A percentile compares a stretch with the other conserved stretches of the same genome.
Conservation (phyloP, 2,888 invertebrate genomes). For the Ormyrus pomaceus region DNA sequence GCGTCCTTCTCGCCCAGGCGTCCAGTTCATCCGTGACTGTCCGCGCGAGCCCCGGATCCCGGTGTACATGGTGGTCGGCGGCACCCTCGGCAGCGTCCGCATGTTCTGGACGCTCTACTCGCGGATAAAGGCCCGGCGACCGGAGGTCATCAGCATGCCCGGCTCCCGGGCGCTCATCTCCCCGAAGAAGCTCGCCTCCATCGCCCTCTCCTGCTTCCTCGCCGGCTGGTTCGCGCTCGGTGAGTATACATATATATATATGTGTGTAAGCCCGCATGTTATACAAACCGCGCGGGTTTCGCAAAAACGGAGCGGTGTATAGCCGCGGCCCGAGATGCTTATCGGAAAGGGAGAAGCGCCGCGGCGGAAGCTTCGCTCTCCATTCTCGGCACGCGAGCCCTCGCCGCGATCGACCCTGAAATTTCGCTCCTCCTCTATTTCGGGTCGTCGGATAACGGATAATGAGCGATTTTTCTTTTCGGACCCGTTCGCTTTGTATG, state of each 20-base stretch:
- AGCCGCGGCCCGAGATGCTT: background rate
- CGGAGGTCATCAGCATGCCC: conserved; percentile 69
- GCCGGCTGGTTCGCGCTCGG: conserved; percentile 87
- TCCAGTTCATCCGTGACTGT: conserved; percentile 87
- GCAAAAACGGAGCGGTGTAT: background rate
- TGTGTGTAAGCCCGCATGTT: background rate
- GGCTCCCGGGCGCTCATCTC: conserved; percentile 72
- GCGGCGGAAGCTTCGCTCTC: conserved; percentile 2
- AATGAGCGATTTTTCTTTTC: no score
- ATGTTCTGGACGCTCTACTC: conserved; percentile 75
- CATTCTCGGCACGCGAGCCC: no score
- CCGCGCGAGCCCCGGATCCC: conserved; percentile 87
- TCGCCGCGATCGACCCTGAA: conserved; percentile 8
- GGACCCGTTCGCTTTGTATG: no score
- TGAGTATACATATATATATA: conserved; percentile 58
- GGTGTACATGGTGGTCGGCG: conserved; percentile 90
- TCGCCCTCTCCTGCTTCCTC: conserved; percentile 83
- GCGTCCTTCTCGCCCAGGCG: conserved; percentile 78
- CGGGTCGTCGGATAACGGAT: no score
- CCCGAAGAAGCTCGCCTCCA: conserved; percentile 81
- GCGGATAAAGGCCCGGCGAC: conserved; percentile 70
- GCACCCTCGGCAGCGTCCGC: conserved; percentile 84
- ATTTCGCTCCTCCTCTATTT: background rate
- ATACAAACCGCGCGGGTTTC: background rate
- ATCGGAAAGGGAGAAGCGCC: background rate